Base-by-base conservation (phyloP, 2,797 vertebrate genomes). In the Spatula versicolor region DNA sequence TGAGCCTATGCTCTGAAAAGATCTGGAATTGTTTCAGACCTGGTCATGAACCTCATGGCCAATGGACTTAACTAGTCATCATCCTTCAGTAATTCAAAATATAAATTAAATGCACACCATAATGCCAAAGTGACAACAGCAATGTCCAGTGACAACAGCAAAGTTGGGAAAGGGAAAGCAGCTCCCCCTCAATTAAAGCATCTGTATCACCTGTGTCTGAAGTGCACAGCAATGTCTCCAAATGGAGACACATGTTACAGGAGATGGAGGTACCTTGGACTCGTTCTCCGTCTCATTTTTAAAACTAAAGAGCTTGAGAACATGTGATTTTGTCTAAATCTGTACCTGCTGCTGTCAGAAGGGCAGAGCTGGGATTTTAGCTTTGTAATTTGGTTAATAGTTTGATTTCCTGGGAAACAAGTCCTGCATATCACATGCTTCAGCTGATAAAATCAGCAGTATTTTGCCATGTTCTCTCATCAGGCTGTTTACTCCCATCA, bases 11-110 rank as follows among this genome's bases (percentile, higher is more conserved):
- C 56, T 88, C 52, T 88, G 46, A 43, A 74, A 20, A 33, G 23
- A 5, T n/a, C 25, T 71, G 74, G 62, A 90, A 9, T 45, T 46
- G 11, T 63, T 90, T 91, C 92, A 91, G 77, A 63, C 52, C 76
- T 81, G 73, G 18, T 69, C 75, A 79, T 91, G 85, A 93, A 60
- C 63, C 84, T 91, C 7, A 33, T 55, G 43, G 59, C 46, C 83
- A 55, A 39, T 71, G 85, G 59, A 46, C 17, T 8, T 66, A 37
- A 83, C 35, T 78, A 83, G 58, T 78, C 76, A 83, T 91, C 89
- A 76, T 75, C 62, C 52, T 59, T 71, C 71, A 54, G 21, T 75
- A 93, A 78, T 66, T 48, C 62, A 79, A 92, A 80, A 80, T 66
- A 68, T 28, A 67, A 83, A 86, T 87, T 86, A 88, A 84, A 73